Evolutionary conservation across 1,140 invertebrate species (phyloP).

Genomic region (Nilaparvata lugens): DNA sequence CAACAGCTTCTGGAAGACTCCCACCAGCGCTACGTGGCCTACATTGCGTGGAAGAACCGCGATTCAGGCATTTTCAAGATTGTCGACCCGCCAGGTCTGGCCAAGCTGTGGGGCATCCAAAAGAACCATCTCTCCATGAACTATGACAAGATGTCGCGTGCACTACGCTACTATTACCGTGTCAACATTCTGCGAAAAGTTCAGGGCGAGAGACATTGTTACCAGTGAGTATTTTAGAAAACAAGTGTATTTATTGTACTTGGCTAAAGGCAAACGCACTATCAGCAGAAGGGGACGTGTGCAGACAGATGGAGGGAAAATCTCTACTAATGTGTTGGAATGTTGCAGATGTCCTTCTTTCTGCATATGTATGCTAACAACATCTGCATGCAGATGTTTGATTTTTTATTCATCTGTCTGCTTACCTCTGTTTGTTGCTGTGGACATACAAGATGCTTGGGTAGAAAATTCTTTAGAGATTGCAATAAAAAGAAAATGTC

Average conservation of each 20-base stretch:
- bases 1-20: slow-evolving; percentile 89
- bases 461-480: too few relatives aligned
- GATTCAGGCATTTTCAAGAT: slow-evolving; percentile 92
- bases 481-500: too few relatives aligned
- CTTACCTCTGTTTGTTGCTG: too few relatives aligned
- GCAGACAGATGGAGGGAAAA: background rate
- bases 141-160: slow-evolving; percentile 98
- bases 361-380: background rate
- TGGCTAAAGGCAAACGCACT: background rate
- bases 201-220: slow-evolving; percentile 92
- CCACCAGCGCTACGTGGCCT: slow-evolving; percentile 75
- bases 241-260: background rate
- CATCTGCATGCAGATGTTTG: background rate
- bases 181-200: slow-evolving; percentile 96
- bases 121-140: slow-evolving; percentile 99
- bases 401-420: background rate
- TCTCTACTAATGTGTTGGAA: background rate
- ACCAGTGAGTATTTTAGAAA: slow-evolving; percentile 63
- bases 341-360: background rate
- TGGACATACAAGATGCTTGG: too few relatives aligned
- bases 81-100: slow-evolving; percentile 89
- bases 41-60: slow-evolving; percentile 88
- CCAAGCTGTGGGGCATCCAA: slow-evolving; percentile 94
- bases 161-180: slow-evolving; percentile 94
- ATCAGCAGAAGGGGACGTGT: background rate